Base-by-base conservation (phyloP, 2,797 vertebrate species). In the Distichodus sexfasciatus region DNA sequence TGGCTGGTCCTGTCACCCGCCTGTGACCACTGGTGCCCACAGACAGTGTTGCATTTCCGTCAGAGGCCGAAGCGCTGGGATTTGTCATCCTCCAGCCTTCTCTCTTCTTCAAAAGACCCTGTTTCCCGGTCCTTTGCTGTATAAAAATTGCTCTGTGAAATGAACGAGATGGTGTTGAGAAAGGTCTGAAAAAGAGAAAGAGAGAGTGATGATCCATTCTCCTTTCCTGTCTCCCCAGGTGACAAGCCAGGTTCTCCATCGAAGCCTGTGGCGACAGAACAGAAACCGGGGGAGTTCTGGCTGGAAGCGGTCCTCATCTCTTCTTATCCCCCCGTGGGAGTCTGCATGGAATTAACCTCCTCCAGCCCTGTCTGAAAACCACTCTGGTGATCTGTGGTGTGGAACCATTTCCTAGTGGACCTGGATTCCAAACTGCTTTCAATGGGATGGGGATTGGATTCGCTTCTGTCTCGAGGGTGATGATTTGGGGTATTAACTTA, bases 361-460 rank as follows among this genome's bases (percentile, higher is more conserved):
- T 86, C 81, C 81, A 81, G 70, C 81, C 77, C 84, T 83, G 86
- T 84, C 85, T 77, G 65, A 59, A 62, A 64, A 62, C 36, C 66
- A 66, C 31, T 26, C 19, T 14, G 75, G 75, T 79, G 70, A 72
- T 82, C 84, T 72, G 83, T 81, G 86, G 77, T 76, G 80, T 33
- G 51, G 50, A 70, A 40, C 11, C 3, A 12, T 40, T 53, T 53
- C 62, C 57, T 35, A 81, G 81, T 82, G 87, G 83, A 85, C 78
- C n/a, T 76, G 76, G 87, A 88, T 90, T 91, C 83, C 88, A 86
- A 87, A 87, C 87, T n/a, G 88, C 86, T 87, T 89, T 90, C 82
- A 82, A 79, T 82, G 80, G 84, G 83, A 87, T 82, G 80, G 84
- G 83, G 87, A 80, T 88, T 81, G 76, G 79, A 83, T 84, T 60